Base-by-base conservation (phyloP, 2,888 invertebrate genomes). In the Athalia circularis region DNA sequence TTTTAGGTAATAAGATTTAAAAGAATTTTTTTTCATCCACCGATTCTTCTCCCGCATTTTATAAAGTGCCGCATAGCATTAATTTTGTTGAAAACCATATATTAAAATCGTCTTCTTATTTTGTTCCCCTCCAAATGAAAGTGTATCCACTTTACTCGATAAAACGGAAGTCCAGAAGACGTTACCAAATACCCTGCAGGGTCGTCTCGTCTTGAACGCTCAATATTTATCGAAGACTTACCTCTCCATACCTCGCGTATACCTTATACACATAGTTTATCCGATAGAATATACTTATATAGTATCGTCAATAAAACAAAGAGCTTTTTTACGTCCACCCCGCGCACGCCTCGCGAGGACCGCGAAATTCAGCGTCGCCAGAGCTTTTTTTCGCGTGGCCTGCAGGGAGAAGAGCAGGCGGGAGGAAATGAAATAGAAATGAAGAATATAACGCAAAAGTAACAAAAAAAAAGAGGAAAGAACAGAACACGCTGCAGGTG, bases 161-260 rank as follows among this genome's bases (percentile, higher is more conserved):
- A 29, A 29, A 29, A 29, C 29, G 29, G 29, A 29, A 29, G 29
- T 29, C 29, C 29, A 29, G 29, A 29, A 29, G 65, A 65, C 47
- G 7, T 59, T 7, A 48, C n/a, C 65, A 8, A 6, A n/a, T 47
- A 47, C n/a, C 7, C 11, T 6, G 6, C 52, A 29, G 52, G 29
- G 3, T n/a, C 47, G 8, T 65, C 65, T 50, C 52, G 29, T 68
- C 29, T 11, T 15, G 11, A 68, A 50, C 29, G 52, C 67, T 52
- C 67, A 29, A 68, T 68, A 68, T 68, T 68, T 29, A 52, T 68
- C 6, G 52, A 54, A 29, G 54, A 65, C 48, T 65, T n/a, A 29
- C 29, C 29, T 29, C 29, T 29, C 0, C 29, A 29, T 29, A 29
- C n/a, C n/a, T n/a, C n/a, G n/a, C n/a, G n/a, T n/a, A n/a, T n/a